Evolutionary conservation across 2,113 vertebrate species (phyloP), one percentile per base, ranked within the genome.

Genomic region (Leuciscus idus): DNA sequence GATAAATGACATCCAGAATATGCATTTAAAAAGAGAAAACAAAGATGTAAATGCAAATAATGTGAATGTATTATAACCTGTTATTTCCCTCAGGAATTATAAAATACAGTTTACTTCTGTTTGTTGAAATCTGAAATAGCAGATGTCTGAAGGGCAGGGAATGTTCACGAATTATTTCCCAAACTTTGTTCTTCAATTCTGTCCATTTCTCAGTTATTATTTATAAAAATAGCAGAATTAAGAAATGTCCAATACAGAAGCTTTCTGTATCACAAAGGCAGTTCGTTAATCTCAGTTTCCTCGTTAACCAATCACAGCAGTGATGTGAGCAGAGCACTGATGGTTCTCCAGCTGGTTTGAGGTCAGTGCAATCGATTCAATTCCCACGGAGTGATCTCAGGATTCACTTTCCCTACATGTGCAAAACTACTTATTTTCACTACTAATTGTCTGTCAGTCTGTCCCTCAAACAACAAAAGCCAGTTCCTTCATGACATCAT

Each of bases 301-400:
- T 64, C 3, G 36, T 81, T 81, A 81, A 81, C 78, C 46, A 62
- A 46, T 81, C 43, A 28, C n/a, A 46, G 12, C 15, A 62, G 30
- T 81, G 43, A 80, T 19, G 61, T 33, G 59, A 80, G 6, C 13
- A 4, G 17, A 62, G 78, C 57, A 62, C 5, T 46, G 78, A 62
- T 62, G 12, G 59, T 43, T 43, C 59, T 70, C 46, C 70, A 28
- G 78, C 10, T 46, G 64, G 36, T 33, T 4, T 46, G 61, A 68
- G 39, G 57, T 87, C 86, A 55, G 86, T 87, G 81, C 3, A 17
- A 87, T 70, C 6, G 84, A 87, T 87, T 85, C 36, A 83, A 9
- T 26, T 28, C 75, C 33, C 59, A 7, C 61, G 1, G 12, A 23
- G 64, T 68, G 57, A 80, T 64, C 28, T 26, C 30, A 0, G 13